Percentiles rank a stretch among this genome's conserved stretches.
phyloP scores from a whole-genome alignment of 2,797 vertebrate genomes.

The Euthynnus affinis region DNA sequence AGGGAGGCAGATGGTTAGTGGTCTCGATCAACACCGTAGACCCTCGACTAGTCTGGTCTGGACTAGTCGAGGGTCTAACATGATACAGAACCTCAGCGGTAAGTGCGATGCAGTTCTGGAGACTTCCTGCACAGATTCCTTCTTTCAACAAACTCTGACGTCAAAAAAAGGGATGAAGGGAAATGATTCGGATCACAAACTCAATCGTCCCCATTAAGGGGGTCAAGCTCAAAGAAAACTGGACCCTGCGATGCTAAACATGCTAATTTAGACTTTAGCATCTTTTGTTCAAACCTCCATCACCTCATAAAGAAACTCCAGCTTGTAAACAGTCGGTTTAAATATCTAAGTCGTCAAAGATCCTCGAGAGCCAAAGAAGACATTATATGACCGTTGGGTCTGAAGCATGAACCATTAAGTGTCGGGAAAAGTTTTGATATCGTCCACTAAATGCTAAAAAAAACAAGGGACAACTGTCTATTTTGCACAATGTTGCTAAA shows the following conservation, averaged over 20 bases:
- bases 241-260: neutral
- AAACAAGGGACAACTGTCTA: too few species aligned
- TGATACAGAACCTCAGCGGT: slow-evolving; percentile 55
- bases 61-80: slow-evolving; percentile 60
- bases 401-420: too few species aligned
- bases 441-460: too few species aligned
- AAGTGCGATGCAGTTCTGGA: slow-evolving; percentile 50
- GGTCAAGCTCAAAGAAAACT: neutral
- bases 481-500: too few species aligned
- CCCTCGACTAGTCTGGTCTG: slow-evolving; percentile 64
- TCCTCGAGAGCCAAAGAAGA: neutral
- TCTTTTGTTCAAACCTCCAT: neutral
- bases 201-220: too few species aligned
- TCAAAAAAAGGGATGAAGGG: too few species aligned
- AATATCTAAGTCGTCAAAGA: neutral
- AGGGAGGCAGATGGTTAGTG: slow-evolving; percentile 71
- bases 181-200: too few species aligned
- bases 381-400: neutral
- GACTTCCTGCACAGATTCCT: too few species aligned
- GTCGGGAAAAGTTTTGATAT: too few species aligned
- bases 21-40: slow-evolving; percentile 59
- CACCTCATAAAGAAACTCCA: neutral
- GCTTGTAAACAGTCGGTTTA: neutral
- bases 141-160: too few species aligned
- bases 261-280: neutral